phyloP scores from a whole-genome alignment of 2,888 invertebrate genomes.

The Schizotus pectinicornis region DNA sequence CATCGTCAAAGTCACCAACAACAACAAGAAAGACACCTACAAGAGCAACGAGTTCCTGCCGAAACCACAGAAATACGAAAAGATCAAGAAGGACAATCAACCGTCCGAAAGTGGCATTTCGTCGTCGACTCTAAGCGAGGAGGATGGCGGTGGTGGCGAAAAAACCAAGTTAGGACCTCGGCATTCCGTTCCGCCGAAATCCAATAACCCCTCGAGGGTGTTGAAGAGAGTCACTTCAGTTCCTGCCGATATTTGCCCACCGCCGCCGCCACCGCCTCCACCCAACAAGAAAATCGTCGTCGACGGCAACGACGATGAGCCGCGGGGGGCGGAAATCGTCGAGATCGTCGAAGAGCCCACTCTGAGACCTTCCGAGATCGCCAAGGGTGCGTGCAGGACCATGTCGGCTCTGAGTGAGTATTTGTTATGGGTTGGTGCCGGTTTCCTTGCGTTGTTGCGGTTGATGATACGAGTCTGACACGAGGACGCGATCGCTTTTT shows the following conservation, averaged over 20 bases:
- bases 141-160: slow-evolving; percentile 51
- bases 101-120: slow-evolving; percentile 42
- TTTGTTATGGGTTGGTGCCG: too few relatives aligned
- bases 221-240: slow-evolving; percentile 67
- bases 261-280: slow-evolving; percentile 76
- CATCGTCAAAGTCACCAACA: slow-evolving; percentile 50
- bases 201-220: slow-evolving; percentile 33
- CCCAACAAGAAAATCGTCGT: slow-evolving; percentile 37
- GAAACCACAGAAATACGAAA: slow-evolving; percentile 54
- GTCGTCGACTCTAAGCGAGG: slow-evolving; percentile 55
- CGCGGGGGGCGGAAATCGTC: slow-evolving; percentile 55
- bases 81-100: slow-evolving; percentile 36
- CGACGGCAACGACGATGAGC: slow-evolving; percentile 44
- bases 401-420: slow-evolving; percentile 64
- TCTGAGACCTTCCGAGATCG: slow-evolving; percentile 69
- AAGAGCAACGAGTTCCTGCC: slow-evolving; percentile 53
- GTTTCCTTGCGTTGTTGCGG: too few relatives aligned
- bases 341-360: slow-evolving; percentile 73
- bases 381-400: slow-evolving; percentile 64
- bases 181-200: slow-evolving; percentile 53
- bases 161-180: slow-evolving; percentile 52
- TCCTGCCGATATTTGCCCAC: slow-evolving; percentile 60
- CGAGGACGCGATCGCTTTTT: too few relatives aligned
- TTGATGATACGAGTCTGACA: too few relatives aligned
- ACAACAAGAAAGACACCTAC: slow-evolving; percentile 37